A percentile compares a stretch with the other conserved stretches of the same genome.
Evolutionary conservation across 2,113 vertebrate genomes (phyloP).

Genomic region (Cyprinodon variegatus): DNA sequence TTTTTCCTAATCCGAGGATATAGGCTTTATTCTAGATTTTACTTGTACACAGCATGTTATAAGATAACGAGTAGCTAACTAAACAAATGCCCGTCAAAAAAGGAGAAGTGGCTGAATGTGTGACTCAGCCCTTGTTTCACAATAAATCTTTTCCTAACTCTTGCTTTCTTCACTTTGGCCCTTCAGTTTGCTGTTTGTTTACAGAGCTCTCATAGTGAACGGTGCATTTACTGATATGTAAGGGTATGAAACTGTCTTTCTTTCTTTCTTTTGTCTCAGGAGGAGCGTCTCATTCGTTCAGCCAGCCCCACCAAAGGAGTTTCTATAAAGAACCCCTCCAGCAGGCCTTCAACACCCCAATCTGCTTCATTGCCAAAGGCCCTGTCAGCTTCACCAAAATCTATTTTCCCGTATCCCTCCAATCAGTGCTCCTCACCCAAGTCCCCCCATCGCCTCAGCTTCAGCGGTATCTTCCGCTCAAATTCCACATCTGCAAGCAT

Average conservation of each 20-base stretch:
- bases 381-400: conserved; percentile 87
- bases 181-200: conserved; percentile 1
- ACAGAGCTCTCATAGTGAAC: background rate
- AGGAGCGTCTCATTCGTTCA: conserved; percentile 78
- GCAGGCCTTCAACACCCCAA: conserved; percentile 81
- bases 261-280: conserved; percentile 70
- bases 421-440: conserved; percentile 90
- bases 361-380: conserved; percentile 86
- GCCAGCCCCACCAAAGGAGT: conserved; percentile 85
- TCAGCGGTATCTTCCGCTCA: conserved; percentile 95
- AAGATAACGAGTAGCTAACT: background rate
- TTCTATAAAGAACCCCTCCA: conserved; percentile 79
- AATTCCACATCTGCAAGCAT: conserved; percentile 84
- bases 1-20: background rate
- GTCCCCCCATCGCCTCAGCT: conserved; percentile 93
- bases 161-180: background rate
- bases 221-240: background rate
- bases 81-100: conserved; percentile 26
- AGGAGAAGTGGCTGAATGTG: conserved; percentile 46
- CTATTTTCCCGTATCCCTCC: conserved; percentile 87
- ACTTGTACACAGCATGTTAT: conserved; percentile 15
- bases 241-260: conserved; percentile 14
- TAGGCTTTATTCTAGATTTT: conserved; percentile 5
- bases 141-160: conserved; percentile 20
- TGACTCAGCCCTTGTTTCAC: conserved; percentile 26